Evolutionary conservation across 2,113 vertebrate species (phyloP), one percentile per base, ranked within the genome.

Genomic region (Cyanistes caeruleus): DNA sequence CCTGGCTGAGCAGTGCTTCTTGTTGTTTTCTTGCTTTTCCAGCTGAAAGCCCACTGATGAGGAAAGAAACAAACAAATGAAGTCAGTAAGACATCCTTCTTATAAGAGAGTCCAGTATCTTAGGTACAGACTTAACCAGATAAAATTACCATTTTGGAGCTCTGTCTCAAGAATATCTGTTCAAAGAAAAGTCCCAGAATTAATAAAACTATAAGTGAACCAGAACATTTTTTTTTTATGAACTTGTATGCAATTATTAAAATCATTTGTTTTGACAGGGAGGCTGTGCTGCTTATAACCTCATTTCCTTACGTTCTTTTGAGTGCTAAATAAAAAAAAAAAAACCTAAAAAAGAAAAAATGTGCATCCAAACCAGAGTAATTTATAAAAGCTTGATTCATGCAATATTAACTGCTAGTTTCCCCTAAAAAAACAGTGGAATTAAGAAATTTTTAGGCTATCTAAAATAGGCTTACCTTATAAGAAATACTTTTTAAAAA

Each of bases 221-320:
- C 15, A 62, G 27, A 84, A 77, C 10, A 11, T 24, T 9, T 24
- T 21, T 56, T 79, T 41, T 70, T 77, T 15, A 9, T 94, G 35
- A 53, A 86, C 64, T 69, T 60, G 53, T 55, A 75, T 70, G 74
- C 27, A 70, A 10, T 86, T 85, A 62, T 55, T 64, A 79, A 75
- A 85, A 35, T 55, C 31, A n/a, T 59, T 82, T 94, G 39, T 82
- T 90, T 91, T 94, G 75, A 83, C 11, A 16, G 23, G 35, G 49
- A 83, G 14, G 21, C 75, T 90, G 48, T 93, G 89, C 94, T 95
- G 91, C 87, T 97, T 97, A 90, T 25, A 93, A 74, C 35, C 27
- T 94, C 37, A 90, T 97, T 96, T 93, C 35, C 46, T 85, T 81
- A 72, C 73, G 73, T 95, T 97, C 70, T 89, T 95, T 92, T 77